These are phyloP conservation scores for Linepithema humile DNA, from an alignment of 1,140 invertebrate genomes.

Conservation along the genomic window DNA sequence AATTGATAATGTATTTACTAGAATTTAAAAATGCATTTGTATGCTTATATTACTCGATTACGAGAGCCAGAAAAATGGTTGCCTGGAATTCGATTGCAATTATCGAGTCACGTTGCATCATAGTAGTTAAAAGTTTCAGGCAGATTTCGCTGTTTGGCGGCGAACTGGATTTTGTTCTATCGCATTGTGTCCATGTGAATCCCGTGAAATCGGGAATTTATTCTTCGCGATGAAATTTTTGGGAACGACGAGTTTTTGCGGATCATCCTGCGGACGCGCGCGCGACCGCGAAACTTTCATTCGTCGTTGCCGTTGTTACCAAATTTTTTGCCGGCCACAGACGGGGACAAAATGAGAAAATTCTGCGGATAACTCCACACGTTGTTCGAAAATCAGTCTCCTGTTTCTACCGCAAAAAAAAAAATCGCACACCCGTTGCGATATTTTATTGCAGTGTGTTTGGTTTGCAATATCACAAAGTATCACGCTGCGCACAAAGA, in stretches of 20 bases:
- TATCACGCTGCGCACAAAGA: neutral
- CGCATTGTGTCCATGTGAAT: neutral
- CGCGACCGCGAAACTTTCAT: conserved; percentile 25
- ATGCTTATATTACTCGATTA: neutral
- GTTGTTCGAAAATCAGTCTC: conserved; percentile 2
- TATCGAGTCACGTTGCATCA: neutral
- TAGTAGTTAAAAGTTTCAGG: conserved; percentile 18
- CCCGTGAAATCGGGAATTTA: conserved; percentile 32
- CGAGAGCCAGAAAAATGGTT: neutral
- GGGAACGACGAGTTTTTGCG: conserved; percentile 28
- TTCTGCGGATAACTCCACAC: conserved; percentile 7
- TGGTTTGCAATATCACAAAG: neutral
- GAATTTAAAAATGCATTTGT: no score
- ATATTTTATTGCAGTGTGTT: conserved; percentile 7
- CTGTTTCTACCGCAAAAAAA: neutral
- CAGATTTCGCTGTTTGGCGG: conserved; percentile 27
- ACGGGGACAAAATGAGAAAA: conserved; percentile 27
- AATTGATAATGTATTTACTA: no score
- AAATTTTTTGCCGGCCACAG: neutral
- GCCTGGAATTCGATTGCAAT: neutral
- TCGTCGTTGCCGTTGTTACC: neutral
- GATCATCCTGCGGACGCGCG: conserved; percentile 4
- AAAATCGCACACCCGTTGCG: neutral
- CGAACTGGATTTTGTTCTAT: conserved; percentile 19
- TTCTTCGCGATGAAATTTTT: conserved; percentile 43